Conservation (phyloP, 2,113 vertebrate genomes). For the Tachycineta bicolor region DNA sequence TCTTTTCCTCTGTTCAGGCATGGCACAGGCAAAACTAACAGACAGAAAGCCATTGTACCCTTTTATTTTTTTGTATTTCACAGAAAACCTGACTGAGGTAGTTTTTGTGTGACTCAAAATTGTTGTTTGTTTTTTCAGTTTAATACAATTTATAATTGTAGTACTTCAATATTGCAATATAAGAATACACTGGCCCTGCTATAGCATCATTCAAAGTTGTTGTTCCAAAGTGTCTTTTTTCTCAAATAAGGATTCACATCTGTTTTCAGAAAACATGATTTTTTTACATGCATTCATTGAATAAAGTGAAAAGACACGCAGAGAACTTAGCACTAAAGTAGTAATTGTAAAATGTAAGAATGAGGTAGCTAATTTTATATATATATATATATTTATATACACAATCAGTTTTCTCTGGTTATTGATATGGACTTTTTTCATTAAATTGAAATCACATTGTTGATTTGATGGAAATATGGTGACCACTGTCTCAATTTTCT, state of each 20-base stretch:
- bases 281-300: neutral
- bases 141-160: conserved; percentile 8
- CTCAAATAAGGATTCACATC: neutral
- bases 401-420: neutral
- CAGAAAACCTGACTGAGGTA: conserved; percentile 66
- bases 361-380: neutral
- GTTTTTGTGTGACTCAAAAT: conserved; percentile 60
- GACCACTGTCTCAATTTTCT: neutral
- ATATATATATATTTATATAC: too few species aligned
- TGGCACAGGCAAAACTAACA: conserved; percentile 74
- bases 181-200: neutral
- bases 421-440: neutral
- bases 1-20: conserved; percentile 82
- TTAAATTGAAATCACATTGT: neutral
- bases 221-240: neutral
- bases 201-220: neutral
- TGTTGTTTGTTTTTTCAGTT: conserved; percentile 11
- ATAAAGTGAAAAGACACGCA: neutral
- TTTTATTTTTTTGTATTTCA: conserved; percentile 74
- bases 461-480: neutral
- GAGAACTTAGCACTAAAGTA: neutral
- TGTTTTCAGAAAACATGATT: neutral
- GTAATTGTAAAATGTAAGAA: neutral
- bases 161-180: neutral
- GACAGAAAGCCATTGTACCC: conserved; percentile 91